Evolutionary conservation across 2,888 invertebrate genomes (phyloP).

Genomic region (Coleophora deauratella): DNA sequence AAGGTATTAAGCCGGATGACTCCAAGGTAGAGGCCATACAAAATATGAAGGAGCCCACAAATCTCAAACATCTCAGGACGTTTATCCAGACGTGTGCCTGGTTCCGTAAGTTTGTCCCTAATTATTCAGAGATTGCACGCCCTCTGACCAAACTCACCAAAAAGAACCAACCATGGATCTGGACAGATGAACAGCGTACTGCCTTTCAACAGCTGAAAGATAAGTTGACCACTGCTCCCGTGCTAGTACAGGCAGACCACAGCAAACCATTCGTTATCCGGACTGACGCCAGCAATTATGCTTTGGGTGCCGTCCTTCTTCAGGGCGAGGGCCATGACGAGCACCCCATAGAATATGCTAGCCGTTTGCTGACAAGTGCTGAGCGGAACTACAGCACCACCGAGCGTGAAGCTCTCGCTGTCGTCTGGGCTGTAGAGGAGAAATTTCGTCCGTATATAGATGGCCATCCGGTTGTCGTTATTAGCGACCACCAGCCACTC

Average conservation of each 20-base stretch:
- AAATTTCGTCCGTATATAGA: conserved; percentile 27
- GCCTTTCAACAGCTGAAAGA: conserved; percentile 16
- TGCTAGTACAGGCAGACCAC: conserved; percentile 21
- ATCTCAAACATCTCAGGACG: conserved; percentile 9
- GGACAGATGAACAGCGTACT: conserved; percentile 16
- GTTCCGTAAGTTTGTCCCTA: conserved; percentile 22
- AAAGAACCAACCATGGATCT: conserved; percentile 23
- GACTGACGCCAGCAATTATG: conserved; percentile 24
- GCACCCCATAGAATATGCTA: conserved; percentile 21
- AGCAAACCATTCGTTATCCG: conserved; percentile 17
- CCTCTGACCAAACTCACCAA: conserved; percentile 24
- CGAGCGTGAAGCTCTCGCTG: conserved; percentile 33
- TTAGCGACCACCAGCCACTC: conserved; percentile 50
- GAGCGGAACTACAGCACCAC: conserved; percentile 18
- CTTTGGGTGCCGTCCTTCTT: conserved; percentile 23
- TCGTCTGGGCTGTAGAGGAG: conserved; percentile 19
- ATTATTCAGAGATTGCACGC: conserved; percentile 18
- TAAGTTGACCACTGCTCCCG: conserved; percentile 15
- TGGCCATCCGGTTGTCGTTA: conserved; percentile 32
- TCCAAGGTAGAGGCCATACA: conserved; percentile 5
- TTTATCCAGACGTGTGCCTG: conserved; percentile 22
- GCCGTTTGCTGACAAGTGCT: conserved; percentile 18
- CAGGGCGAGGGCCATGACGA: conserved; percentile 21
- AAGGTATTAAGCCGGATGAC: conserved; percentile 8
- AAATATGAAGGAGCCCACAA: conserved; percentile 4